These are phyloP conservation scores for Melikaiella ostensackeni DNA, from an alignment of 2,888 invertebrate species.

Conservation along the genomic window DNA sequence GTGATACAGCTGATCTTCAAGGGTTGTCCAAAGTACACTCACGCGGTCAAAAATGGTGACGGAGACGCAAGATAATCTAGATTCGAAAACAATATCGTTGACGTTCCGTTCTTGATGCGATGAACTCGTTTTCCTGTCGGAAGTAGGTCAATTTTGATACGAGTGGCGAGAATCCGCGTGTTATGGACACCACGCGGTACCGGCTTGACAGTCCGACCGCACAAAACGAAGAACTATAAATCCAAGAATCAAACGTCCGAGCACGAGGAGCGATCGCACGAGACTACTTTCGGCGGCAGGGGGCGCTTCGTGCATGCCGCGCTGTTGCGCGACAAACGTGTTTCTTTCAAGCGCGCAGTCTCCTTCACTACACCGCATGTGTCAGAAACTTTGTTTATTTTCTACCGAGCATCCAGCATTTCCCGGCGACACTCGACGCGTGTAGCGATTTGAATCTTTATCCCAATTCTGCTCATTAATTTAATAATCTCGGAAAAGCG, in stretches of 20 bases:
- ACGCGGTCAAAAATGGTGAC: not conserved
- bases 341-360: slow-evolving; percentile 1
- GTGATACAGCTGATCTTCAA: slow-evolving; percentile 20
- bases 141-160: slow-evolving; percentile 19
- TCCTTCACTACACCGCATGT: slow-evolving; percentile 27
- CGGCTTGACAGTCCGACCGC: slow-evolving; percentile 5
- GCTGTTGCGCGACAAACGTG: slow-evolving; percentile 19
- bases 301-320: slow-evolving; percentile 15
- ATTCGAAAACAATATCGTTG: not conserved
- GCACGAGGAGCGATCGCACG: slow-evolving; percentile 33
- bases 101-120: not conserved
- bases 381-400: slow-evolving; percentile 34
- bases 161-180: slow-evolving; percentile 32
- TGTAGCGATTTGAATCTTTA: slow-evolving; percentile 4
- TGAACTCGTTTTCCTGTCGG: slow-evolving; percentile 11
- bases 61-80: not conserved
- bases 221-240: not conserved
- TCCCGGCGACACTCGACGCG: slow-evolving; percentile 28
- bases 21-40: slow-evolving; percentile 24
- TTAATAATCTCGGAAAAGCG: not conserved
- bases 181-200: slow-evolving; percentile 25
- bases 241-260: not conserved
- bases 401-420: slow-evolving; percentile 28
- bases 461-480: not conserved
- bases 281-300: slow-evolving; percentile 16